Evolutionary conservation across 2,113 vertebrate species (phyloP).

Genomic region (Tragelaphus imberbis): DNA sequence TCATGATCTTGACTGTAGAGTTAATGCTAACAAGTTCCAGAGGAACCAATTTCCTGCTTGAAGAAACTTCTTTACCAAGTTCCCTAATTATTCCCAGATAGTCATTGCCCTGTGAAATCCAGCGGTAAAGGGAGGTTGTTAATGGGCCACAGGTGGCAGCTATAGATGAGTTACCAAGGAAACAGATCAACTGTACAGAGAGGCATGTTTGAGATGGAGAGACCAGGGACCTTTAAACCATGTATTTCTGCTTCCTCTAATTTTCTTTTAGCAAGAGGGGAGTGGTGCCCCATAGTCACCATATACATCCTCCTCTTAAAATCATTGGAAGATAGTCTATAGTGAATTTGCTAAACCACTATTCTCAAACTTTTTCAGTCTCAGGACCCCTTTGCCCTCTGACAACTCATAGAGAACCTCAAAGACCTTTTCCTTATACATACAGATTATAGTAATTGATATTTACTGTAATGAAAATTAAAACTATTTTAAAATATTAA

Average conservation of each 20-base stretch:
- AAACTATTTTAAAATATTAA: neutral
- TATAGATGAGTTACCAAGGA: slow-evolving; percentile 46
- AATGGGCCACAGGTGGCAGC: slow-evolving; percentile 49
- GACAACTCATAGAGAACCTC: neutral
- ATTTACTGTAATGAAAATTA: neutral
- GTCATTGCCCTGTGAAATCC: neutral
- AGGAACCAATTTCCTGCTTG: slow-evolving; percentile 68
- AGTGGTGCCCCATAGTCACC: neutral
- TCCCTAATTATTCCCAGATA: slow-evolving; percentile 53
- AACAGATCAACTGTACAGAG: neutral
- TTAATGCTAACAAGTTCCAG: slow-evolving; percentile 61
- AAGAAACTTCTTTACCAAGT: slow-evolving; percentile 56
- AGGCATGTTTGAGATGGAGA: neutral
- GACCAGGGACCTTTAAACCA: neutral
- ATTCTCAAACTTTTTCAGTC: neutral
- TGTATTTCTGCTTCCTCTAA: neutral
- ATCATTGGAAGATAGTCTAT: neutral
- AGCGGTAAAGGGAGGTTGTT: neutral
- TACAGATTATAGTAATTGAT: neutral
- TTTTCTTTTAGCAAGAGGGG: neutral
- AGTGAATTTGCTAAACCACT: neutral
- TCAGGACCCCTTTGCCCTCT: neutral
- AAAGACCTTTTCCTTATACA: neutral
- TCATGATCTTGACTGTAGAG: slow-evolving; percentile 8
- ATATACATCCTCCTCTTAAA: neutral